These are phyloP conservation scores for Vimba vimba DNA, from an alignment of 2,113 vertebrate genomes.

Conservation along the genomic window DNA sequence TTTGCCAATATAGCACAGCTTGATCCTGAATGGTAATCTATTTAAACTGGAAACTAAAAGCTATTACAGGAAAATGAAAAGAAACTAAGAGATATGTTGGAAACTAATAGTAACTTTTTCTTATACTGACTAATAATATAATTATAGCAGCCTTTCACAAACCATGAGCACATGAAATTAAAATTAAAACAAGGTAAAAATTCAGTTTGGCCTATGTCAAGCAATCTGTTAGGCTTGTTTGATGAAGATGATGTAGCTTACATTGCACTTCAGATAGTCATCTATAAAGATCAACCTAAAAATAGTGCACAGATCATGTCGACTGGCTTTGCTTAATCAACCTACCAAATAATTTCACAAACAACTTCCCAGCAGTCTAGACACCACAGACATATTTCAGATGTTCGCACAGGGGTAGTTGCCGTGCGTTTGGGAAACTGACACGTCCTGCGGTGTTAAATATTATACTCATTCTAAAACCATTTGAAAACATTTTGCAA, in stretches of 20 bases:
- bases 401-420: background rate
- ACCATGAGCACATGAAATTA: no score
- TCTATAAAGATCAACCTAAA: slow-evolving; percentile 55
- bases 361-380: slow-evolving; percentile 32
- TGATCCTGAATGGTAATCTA: background rate
- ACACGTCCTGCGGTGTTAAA: background rate
- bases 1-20: slow-evolving; percentile 3
- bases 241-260: background rate
- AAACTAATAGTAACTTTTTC: no score
- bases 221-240: background rate
- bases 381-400: slow-evolving; percentile 41
- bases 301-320: slow-evolving; percentile 44
- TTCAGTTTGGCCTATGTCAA: no score
- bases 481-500: background rate
- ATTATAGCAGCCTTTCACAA: no score
- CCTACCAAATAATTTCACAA: slow-evolving; percentile 44
- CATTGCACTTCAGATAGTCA: slow-evolving; percentile 12
- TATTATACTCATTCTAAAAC: background rate
- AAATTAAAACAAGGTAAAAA: no score
- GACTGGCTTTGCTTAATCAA: slow-evolving; percentile 49
- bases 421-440: background rate
- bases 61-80: background rate
- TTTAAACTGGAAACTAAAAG: background rate
- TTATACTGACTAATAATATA: no score
- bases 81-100: background rate